These are phyloP conservation scores for Melipona bicolor DNA, from an alignment of 2,888 invertebrate species.

Conservation along the genomic window DNA sequence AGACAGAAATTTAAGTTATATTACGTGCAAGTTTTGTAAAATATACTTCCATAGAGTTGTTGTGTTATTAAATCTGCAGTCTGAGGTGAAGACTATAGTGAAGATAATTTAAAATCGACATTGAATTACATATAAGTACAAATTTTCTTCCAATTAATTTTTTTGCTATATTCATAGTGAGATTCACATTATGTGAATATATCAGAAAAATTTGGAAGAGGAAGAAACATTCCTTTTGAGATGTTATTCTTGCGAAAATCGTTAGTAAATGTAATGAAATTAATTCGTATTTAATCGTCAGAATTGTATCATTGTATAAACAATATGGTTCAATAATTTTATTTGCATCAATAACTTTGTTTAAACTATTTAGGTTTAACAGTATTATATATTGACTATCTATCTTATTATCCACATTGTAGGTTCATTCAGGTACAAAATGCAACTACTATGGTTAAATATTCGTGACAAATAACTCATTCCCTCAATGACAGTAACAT, in stretches of 20 bases:
- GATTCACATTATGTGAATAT: too few relatives aligned
- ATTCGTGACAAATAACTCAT: neutral
- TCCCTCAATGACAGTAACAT: constrained; percentile 42
- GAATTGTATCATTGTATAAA: neutral
- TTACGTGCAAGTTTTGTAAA: too few relatives aligned
- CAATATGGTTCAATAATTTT: neutral
- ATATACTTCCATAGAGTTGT: too few relatives aligned
- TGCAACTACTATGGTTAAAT: neutral
- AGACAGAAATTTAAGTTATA: too few relatives aligned
- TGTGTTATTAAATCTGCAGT: too few relatives aligned
- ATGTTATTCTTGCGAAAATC: neutral
- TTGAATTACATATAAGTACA: too few relatives aligned
- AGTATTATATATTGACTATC: neutral
- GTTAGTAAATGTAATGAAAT: neutral
- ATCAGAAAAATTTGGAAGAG: neutral
- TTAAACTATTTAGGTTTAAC: neutral
- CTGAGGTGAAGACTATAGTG: too few relatives aligned
- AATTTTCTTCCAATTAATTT: too few relatives aligned
- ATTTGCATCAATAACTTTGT: neutral
- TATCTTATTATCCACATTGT: neutral
- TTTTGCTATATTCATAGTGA: too few relatives aligned
- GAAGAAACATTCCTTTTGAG: neutral
- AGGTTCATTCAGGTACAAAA: neutral
- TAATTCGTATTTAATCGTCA: neutral
- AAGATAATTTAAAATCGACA: too few relatives aligned